Evolutionary conservation across 1,140 invertebrate species (phyloP).

Genomic region (Odontomachus brunneus): DNA sequence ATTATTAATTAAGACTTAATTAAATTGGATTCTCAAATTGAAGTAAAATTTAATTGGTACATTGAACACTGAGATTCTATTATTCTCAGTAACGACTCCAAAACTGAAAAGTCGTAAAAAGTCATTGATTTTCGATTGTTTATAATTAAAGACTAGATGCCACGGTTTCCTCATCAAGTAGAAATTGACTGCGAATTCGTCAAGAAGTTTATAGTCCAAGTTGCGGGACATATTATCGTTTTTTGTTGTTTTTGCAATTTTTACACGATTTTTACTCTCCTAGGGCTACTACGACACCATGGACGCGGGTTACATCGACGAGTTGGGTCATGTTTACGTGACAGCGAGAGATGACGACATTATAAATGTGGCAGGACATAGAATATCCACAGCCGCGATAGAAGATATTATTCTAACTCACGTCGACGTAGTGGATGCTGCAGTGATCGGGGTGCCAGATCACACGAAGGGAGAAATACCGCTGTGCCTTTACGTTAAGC

Average conservation of each 20-base stretch:
- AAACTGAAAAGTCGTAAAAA: no score
- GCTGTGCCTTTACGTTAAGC: constrained; percentile 93
- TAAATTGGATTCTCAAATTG: no score
- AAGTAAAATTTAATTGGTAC: no score
- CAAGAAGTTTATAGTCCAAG: no score
- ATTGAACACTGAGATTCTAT: no score
- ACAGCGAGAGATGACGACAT: constrained; percentile 97
- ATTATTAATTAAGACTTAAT: no score
- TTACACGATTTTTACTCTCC: background rate
- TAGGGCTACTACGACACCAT: constrained; percentile 98
- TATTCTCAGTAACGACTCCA: no score
- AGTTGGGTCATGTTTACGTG: constrained; percentile 94
- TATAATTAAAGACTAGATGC: no score
- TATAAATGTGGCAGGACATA: constrained; percentile 97
- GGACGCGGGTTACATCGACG: constrained; percentile 95
- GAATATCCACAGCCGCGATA: constrained; percentile 94
- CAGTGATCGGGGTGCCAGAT: constrained; percentile 96
- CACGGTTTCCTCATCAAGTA: no score
- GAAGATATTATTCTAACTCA: constrained; percentile 95
- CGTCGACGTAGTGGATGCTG: constrained; percentile 92
- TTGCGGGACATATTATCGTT: no score
- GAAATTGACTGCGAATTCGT: no score
- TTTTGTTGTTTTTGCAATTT: background rate
- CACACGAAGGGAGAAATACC: constrained; percentile 95
- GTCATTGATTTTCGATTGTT: no score